Evolutionary conservation across 2,888 invertebrate genomes (phyloP), one percentile per base, ranked within the genome.

Genomic region (Cylloceria caligata): DNA sequence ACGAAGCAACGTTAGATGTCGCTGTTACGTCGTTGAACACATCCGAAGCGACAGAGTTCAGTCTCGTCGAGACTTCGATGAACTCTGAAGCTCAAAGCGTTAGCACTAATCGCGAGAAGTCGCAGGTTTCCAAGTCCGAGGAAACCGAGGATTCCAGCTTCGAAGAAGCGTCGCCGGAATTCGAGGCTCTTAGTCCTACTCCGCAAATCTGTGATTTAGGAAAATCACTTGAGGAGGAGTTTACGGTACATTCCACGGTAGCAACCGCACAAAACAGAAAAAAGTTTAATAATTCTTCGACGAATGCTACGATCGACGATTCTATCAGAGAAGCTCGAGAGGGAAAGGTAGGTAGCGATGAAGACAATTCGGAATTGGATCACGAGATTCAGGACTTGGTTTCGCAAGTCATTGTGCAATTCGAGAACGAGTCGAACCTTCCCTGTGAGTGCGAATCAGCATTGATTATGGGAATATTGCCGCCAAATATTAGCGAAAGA

Each of bases 141-240:
- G 24, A 62, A 34, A 68, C 21, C 3, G 21, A 30, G 3, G 67
- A 80, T 9, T 68, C 67, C 0, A 68, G 19, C 3, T 55, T 45
- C 27, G 74, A 73, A 19, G 73, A 69, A 30, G 73, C 68, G 3
- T 81, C 83, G 1, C 74, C 77, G 7, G 27, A 72, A 19, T 83
- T 71, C 21, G 74, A 83, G 49, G 49, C 79, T 24, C 68, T 80
- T 0, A 83, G 79, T 45, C 79, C 79, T 3, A n/a, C 21, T 24
- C 71, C 78, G 1, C 21, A 9, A 4, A 34, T 75, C 11, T 4
- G 16, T 2, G 57, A 49, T 30, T 57, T 30, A n/a, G 19, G 19
- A 5, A 19, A 71, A 30, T 30, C 24, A 0, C 36, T 64, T 9
- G 34, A 68, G 11, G 64, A 69, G 9, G 67, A 80, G 49, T 83